Conservation (phyloP, 92 coral and sea anemone species). For the Palythoa grandiflora region DNA sequence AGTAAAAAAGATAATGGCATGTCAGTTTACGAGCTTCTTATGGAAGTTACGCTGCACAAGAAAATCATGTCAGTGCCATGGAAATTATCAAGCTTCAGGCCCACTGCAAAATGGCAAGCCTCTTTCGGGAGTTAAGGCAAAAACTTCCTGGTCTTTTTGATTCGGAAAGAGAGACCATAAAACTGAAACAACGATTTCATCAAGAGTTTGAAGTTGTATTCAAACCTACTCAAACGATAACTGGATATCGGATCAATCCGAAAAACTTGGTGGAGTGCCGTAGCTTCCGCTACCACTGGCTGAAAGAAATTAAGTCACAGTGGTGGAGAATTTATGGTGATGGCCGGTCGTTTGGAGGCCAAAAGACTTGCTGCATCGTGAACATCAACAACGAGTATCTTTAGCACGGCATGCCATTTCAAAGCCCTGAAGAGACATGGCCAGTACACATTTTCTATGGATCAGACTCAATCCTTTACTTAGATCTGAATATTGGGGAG, state of each 20-base stretch:
- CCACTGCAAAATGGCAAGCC: background rate
- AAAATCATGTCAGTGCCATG: constrained; percentile 21
- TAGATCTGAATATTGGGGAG: constrained; percentile 53
- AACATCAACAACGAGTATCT: too few relatives aligned
- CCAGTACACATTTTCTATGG: constrained; percentile 60
- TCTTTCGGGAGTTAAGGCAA: constrained; percentile 3
- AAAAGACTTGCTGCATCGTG: too few relatives aligned
- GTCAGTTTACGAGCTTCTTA: constrained; percentile 6
- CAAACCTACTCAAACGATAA: too few relatives aligned
- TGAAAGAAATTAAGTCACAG: too few relatives aligned
- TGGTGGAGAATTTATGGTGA: too few relatives aligned
- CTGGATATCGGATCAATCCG: background rate
- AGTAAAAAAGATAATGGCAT: background rate
- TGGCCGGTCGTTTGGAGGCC: too few relatives aligned
- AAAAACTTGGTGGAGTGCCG: too few relatives aligned
- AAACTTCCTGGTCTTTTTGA: background rate
- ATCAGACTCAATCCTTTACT: constrained; percentile 56
- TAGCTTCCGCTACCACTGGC: too few relatives aligned
- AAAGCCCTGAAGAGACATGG: constrained; percentile 66
- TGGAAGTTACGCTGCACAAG: background rate
- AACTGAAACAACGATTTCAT: too few relatives aligned
- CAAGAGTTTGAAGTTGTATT: too few relatives aligned
- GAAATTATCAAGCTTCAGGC: constrained; percentile 59
- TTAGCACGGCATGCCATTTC: constrained; percentile 31
- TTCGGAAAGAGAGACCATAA: too few relatives aligned